Base-by-base conservation (phyloP, 2,888 invertebrate genomes). In the Myathropa florea region DNA sequence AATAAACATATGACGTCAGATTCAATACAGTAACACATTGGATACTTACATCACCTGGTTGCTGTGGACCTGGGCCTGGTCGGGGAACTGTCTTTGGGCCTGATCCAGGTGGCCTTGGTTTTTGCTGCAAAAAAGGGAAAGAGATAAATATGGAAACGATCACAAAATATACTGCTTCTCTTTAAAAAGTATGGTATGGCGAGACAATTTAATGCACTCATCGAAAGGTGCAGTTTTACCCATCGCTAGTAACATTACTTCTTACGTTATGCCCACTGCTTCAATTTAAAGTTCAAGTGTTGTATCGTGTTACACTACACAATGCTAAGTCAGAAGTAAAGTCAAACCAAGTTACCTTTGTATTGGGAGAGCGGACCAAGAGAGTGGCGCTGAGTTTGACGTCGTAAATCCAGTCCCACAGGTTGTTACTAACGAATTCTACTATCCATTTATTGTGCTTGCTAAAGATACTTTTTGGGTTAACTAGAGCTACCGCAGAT, bases 231-330 rank as follows among this genome's bases (percentile, higher is more conserved):
- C 57, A 57, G 23, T 57, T 57, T 57, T 57, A 12, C 14, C 14
- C 55, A 10, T 55, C 55, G 21, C 21, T 21, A 23, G 57, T 24
- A 9, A 24, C 14, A 24, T 57, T 57, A 24, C 24, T 57, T 23
- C 57, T 26, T 57, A 57, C 24, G 57, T 24, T 23, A 23, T 21
- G 23, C 55, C 55, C 21, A 55, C 77, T 86, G 81, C 81, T 86
- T 83, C 70, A 76, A 83, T 86, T 88, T 88, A 88, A 88, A 88
- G 88, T 88, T 88, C 88, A 72, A 72, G 72, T 60, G 72, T 46
- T 72, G 36, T 72, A 61, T 72, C 72, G 72, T 72, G 72, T 30
- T 57, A 24, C 57, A 24, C 24, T 57, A 23, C 12, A 14, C 57
- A 57, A 57, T 33, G 24, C n/a, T 23, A 23, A 14, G 59, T 24